phyloP scores from a whole-genome alignment of 2,113 vertebrate genomes.

The Epinephelus cyanopodus region DNA sequence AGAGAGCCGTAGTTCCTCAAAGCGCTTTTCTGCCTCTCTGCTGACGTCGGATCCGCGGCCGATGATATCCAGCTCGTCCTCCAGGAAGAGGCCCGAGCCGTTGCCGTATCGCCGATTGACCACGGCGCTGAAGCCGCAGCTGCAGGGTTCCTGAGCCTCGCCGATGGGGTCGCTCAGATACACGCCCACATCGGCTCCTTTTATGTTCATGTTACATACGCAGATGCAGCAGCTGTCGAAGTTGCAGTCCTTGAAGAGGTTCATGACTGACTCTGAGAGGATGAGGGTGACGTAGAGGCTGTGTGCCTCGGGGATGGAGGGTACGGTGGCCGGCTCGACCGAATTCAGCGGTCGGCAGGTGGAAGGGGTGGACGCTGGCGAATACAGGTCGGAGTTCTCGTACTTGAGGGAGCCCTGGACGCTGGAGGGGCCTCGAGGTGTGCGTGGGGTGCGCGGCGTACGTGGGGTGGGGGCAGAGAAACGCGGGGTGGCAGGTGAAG shows the following conservation, averaged over 20 bases:
- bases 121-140: conserved; percentile 97
- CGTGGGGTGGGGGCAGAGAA: conserved; percentile 94
- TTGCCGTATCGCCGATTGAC: conserved; percentile 98
- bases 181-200: conserved; percentile 96
- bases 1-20: conserved; percentile 91
- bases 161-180: conserved; percentile 94
- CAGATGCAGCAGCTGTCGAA: conserved; percentile 99
- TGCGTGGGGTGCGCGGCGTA: conserved; percentile 95
- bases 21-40: conserved; percentile 94
- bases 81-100: conserved; percentile 95
- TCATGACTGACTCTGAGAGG: conserved; percentile 98
- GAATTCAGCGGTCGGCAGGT: conserved; percentile 97
- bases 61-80: conserved; percentile 98
- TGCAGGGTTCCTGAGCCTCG: conserved; percentile 93
- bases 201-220: conserved; percentile 99
- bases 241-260: conserved; percentile 99
- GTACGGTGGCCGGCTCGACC: conserved; percentile 95
- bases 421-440: conserved; percentile 94
- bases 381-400: conserved; percentile 97
- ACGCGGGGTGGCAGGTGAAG: conserved; percentile 95
- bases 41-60: conserved; percentile 93
- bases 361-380: conserved; percentile 96
- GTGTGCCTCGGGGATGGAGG: conserved; percentile 97
- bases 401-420: conserved; percentile 97
- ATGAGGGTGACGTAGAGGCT: conserved; percentile 99